These are phyloP conservation scores for Engystomops pustulosus DNA, from an alignment of 2,113 vertebrate genomes.

Conservation along the genomic window DNA sequence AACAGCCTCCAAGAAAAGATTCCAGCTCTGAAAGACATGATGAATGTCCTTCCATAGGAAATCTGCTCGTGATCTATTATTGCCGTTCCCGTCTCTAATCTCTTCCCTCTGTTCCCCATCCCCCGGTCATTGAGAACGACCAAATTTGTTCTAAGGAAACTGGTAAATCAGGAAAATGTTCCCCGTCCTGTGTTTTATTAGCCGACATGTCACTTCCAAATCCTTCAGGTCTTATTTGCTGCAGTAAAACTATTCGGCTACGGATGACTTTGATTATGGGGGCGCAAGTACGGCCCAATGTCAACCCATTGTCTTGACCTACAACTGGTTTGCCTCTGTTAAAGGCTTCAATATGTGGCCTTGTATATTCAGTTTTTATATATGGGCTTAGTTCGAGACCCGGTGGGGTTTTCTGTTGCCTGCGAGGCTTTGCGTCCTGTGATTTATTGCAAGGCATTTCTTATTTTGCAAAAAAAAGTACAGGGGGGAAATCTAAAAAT, in stretches of 20 bases:
- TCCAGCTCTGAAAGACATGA: background rate
- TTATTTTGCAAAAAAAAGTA: slow-evolving; percentile 1
- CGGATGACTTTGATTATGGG: slow-evolving; percentile 44
- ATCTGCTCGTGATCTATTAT: slow-evolving; percentile 16
- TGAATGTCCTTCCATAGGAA: background rate
- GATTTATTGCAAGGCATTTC: slow-evolving; percentile 40
- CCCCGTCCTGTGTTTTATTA: slow-evolving; percentile 41
- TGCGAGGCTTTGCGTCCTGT: background rate
- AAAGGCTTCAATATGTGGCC: slow-evolving; percentile 50
- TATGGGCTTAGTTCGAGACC: background rate
- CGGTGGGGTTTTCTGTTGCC: slow-evolving; percentile 25
- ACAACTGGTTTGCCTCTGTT: background rate
- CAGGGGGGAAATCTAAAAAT: background rate
- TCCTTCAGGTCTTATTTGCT: slow-evolving; percentile 38
- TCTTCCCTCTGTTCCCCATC: slow-evolving; percentile 29
- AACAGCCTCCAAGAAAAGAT: background rate
- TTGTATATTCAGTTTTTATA: background rate
- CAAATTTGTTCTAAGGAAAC: slow-evolving; percentile 19
- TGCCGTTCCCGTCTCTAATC: slow-evolving; percentile 11
- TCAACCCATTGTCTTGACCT: slow-evolving; percentile 10
- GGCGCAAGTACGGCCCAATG: background rate
- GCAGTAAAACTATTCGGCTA: slow-evolving; percentile 2
- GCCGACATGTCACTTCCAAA: slow-evolving; percentile 35
- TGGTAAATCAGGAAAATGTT: slow-evolving; percentile 21
- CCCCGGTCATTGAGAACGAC: background rate